Conservation (phyloP, 37 sponge, comb jelly and placozoan species). For the Cladorhizidae sp. region DNA sequence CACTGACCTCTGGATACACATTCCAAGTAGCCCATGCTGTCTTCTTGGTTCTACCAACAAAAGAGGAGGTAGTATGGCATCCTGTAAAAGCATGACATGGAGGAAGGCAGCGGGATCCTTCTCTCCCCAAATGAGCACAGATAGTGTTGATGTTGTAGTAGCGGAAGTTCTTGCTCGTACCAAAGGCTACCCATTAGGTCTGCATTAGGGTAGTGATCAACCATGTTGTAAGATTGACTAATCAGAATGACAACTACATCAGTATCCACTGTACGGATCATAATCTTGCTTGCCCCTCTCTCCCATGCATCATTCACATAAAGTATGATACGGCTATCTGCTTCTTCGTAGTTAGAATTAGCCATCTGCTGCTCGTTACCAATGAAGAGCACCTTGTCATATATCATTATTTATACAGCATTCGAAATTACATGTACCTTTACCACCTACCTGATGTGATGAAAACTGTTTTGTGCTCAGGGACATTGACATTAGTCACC, state of each 20-base stretch:
- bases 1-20: too few relatives aligned
- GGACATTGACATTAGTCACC: too few relatives aligned
- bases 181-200: too few relatives aligned
- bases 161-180: too few relatives aligned
- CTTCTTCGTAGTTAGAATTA: not conserved
- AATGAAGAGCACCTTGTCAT: not conserved
- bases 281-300: not conserved
- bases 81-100: not conserved
- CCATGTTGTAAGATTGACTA: too few relatives aligned
- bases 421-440: not conserved
- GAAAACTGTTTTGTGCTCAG: not conserved
- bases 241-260: too few relatives aligned
- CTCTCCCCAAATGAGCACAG: too few relatives aligned
- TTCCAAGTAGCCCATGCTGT: not conserved
- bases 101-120: too few relatives aligned
- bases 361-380: not conserved
- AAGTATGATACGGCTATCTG: not conserved
- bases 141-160: not conserved
- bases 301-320: not conserved
- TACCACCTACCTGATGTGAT: not conserved
- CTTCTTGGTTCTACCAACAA: not conserved
- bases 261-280: conserved; percentile 2
- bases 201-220: too few relatives aligned
- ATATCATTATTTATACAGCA: not conserved
- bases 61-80: not conserved